Evolutionary conservation across 2,797 vertebrate genomes (phyloP), one percentile per base, ranked within the genome.

Genomic region (Chrosomus eos): DNA sequence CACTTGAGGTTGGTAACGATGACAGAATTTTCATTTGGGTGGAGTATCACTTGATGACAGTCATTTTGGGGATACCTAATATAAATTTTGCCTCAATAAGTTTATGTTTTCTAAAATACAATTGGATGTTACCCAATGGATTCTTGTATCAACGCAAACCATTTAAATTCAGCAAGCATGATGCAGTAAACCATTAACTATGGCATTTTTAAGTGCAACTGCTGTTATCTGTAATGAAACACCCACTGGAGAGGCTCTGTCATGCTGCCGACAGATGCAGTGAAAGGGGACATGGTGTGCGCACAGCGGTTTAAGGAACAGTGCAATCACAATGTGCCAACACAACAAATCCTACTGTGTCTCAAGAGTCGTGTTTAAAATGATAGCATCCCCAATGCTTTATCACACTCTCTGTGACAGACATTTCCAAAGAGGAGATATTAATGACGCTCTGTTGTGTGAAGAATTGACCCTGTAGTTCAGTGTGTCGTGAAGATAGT

Each of bases 191-290:
- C 45, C n/a, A 48, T 62, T 82, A 73, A 67, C 77, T 67, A 10
- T 36, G 75, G 64, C 67, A 76, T 21, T 16, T 66, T 81, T 31
- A 51, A 58, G 3, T 82, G 68, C 48, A 62, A 83, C 64, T 18
- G 72, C 79, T 78, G 74, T 87, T 85, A 84, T 87, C 82, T 83
- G 77, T 86, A 87, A 85, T 86, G 86, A 89, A 88, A 87, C 85
- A 40, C 81, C 85, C 86, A 58, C 83, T 73, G 74, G 81, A 84
- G 79, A 82, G 83, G 40, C 73, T 28, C 74, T 84, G 74, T 28
- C 67, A 72, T 21, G 71, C 79, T 18, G 26, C 71, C 75, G 84
- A 83, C 80, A 7, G 74, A 84, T 48, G 73, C 68, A 81, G 51
- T 78, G 68, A 79, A 81, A 48, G 36, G 62, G 68, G 80, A 81